A percentile compares a stretch with the other conserved stretches of the same genome.
Evolutionary conservation across 1,140 invertebrate species (phyloP).

Genomic region (Theocolax elegans): DNA sequence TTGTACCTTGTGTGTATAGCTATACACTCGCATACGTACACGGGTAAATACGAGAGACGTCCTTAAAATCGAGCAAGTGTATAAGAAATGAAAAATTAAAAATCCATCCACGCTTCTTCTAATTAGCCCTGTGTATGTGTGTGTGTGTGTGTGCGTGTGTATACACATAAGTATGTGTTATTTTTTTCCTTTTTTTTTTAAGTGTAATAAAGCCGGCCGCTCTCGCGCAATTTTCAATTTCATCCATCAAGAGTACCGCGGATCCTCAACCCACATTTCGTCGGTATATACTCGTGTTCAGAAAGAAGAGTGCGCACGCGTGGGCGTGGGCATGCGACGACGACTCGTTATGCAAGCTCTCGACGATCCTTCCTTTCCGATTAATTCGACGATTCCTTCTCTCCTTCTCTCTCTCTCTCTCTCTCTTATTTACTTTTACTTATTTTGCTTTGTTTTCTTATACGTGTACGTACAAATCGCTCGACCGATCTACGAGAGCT

Average conservation of each 20-base stretch:
- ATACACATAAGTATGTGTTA: too few species aligned
- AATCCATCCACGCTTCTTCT: not conserved
- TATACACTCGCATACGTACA: too few species aligned
- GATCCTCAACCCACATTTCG: slow-evolving; percentile 30
- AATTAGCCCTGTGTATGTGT: not conserved
- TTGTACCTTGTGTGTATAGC: too few species aligned
- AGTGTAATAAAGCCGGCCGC: not conserved
- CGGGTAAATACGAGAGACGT: too few species aligned
- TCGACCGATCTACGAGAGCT: too few species aligned
- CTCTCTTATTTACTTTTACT: not conserved
- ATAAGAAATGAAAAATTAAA: slow-evolving; percentile 1
- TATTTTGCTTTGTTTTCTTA: not conserved
- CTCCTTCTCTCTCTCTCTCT: not conserved
- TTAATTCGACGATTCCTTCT: not conserved
- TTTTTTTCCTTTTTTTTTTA: too few species aligned
- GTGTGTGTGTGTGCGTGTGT: too few species aligned
- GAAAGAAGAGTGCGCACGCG: not conserved
- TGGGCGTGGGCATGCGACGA: not conserved
- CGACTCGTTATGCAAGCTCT: too few species aligned
- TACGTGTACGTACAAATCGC: too few species aligned
- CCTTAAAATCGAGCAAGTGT: not conserved
- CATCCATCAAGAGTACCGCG: slow-evolving; percentile 30
- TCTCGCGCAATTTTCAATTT: slow-evolving; percentile 38
- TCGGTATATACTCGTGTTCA: not conserved
- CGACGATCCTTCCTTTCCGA: slow-evolving; percentile 3